Conservation (phyloP, 2,113 vertebrate species). For the Tretioscincus oriximinensis region DNA sequence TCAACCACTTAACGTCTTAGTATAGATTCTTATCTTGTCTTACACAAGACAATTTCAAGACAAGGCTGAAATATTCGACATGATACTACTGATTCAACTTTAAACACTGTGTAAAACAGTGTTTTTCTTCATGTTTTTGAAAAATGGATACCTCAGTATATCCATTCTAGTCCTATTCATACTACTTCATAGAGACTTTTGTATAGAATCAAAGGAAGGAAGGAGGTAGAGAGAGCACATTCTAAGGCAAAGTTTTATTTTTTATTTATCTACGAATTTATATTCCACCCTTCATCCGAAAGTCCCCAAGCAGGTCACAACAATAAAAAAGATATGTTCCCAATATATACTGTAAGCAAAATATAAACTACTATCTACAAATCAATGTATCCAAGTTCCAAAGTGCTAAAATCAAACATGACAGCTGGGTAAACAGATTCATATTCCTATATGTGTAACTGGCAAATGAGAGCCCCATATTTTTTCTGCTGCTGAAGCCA, state of each 20-base stretch:
- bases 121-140: background rate
- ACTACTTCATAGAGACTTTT: no score
- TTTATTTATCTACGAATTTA: no score
- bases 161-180: no score
- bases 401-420: constrained; percentile 1
- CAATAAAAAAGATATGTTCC: background rate
- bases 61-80: background rate
- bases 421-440: background rate
- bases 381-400: constrained; percentile 4
- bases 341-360: background rate
- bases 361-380: background rate
- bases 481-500: background rate
- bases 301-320: no score
- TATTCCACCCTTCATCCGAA: no score
- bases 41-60: background rate
- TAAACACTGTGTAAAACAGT: background rate
- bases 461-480: background rate
- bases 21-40: background rate
- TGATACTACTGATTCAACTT: background rate
- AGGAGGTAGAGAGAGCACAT: constrained; percentile 4
- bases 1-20: background rate
- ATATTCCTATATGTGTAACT: background rate
- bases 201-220: no score
- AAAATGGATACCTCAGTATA: background rate
- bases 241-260: background rate